These are phyloP conservation scores for Chamaetylas fuelleborni DNA, from an alignment of 2,113 vertebrate species.

Conservation along the genomic window DNA sequence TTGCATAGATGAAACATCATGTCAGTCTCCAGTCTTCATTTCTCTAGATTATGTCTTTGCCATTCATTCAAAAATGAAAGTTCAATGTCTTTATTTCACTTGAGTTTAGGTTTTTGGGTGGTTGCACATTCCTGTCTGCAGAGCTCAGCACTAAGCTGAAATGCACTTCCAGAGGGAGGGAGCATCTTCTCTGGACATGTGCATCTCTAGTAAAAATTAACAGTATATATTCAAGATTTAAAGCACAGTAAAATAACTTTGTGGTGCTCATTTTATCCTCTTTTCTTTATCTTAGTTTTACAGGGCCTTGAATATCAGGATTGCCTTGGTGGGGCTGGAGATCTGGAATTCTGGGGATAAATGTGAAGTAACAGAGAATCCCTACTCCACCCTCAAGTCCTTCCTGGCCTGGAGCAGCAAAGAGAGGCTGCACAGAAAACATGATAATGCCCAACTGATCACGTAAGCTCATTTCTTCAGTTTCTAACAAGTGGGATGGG, in stretches of 20 bases:
- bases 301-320: slow-evolving; percentile 87
- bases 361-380: slow-evolving; percentile 85
- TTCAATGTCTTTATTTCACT: background rate
- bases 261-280: background rate
- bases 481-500: background rate
- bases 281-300: slow-evolving; percentile 82
- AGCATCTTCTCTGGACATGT: background rate
- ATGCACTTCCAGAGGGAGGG: background rate
- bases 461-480: slow-evolving; percentile 77
- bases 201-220: background rate
- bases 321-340: slow-evolving; percentile 92
- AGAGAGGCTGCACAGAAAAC: slow-evolving; percentile 79
- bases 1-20: background rate
- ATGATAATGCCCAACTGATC: slow-evolving; percentile 96
- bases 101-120: background rate
- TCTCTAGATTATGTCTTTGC: background rate
- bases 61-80: background rate
- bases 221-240: background rate
- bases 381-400: slow-evolving; percentile 88
- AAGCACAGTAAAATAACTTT: background rate
- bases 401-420: slow-evolving; percentile 93
- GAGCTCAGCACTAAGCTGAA: background rate
- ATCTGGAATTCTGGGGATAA: slow-evolving; percentile 86
- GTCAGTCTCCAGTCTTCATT: background rate
- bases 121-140: background rate